Evolutionary conservation across 2,113 vertebrate species (phyloP), one percentile per base, ranked within the genome.

Genomic region (Rhombomys opimus): DNA sequence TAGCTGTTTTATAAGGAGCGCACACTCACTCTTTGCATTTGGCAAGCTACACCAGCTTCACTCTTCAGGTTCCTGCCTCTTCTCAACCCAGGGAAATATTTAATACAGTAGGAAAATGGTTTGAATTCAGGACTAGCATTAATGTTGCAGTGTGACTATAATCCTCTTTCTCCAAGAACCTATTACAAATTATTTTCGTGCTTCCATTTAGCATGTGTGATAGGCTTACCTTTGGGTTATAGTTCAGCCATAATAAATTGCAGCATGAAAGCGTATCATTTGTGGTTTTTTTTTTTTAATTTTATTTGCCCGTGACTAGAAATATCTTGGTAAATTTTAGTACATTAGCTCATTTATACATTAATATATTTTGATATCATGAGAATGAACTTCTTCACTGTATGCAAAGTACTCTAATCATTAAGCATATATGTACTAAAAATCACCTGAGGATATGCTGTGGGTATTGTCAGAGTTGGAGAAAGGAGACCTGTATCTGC

Each of bases 321-420:
- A 89, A 85, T 90, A 59, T 23, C 68, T 20, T 70, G 92, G 77
- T 81, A 41, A 30, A 15, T 93, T 87, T 86, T 46, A 81, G 89
- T 20, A 52, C 54, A 27, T 84, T 1, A 41, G 52, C 23, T 85
- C 13, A 89, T 92, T 88, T 78, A 25, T 27, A 93, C 22, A 59
- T 75, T 75, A 65, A 35, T 70, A 20, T 85, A 23, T 93, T 70
- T 81, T 95, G 54, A 88, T 91, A 90, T 88, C 35, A 22, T 38
- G 11, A 77, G 35, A 32, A 5, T 22, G 13, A 65, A 35, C n/a
- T 57, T 96, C 80, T 84, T 25, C 35, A 8, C 50, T 35, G 11
- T 61, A 17, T 2, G 0, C 87, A 81, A 88, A 87, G 41, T 50
- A 63, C 15, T 72, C 32, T 89, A 13, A 87, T 57, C 95, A 82